Evolutionary conservation across 1,140 invertebrate genomes (phyloP).

Genomic region (Formica exsecta): DNA sequence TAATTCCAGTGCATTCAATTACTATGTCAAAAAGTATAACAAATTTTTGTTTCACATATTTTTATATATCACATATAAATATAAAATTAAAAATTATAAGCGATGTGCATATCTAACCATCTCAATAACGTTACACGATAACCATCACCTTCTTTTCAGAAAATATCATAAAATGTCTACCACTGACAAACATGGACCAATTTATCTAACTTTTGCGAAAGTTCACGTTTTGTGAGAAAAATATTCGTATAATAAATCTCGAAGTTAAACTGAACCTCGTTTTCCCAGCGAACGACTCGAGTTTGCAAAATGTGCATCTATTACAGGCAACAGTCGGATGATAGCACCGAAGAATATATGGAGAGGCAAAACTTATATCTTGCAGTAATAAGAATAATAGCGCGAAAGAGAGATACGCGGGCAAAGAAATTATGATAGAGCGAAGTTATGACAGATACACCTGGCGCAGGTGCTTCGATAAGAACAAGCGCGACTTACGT

Average conservation of each 20-base stretch:
- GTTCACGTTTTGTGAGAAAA: not conserved
- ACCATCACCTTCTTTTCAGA: not conserved
- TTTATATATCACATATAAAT: not conserved
- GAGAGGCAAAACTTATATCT: conserved; percentile 28
- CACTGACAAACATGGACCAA: not conserved
- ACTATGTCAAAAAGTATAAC: not conserved
- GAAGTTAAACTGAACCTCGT: not conserved
- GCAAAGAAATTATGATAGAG: not conserved
- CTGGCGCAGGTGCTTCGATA: conserved; percentile 22
- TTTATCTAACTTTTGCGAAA: not conserved
- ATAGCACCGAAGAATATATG: not conserved
- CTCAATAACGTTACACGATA: not conserved
- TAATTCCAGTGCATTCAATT: not conserved
- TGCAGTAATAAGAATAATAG: conserved; percentile 26
- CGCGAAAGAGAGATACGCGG: not conserved
- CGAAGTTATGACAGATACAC: not conserved
- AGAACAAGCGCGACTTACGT: conserved; percentile 28
- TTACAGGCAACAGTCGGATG: not conserved
- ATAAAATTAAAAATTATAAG: conserved; percentile 26
- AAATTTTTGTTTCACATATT: not conserved
- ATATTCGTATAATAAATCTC: not conserved
- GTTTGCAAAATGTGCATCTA: conserved; percentile 5
- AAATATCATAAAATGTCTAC: not conserved
- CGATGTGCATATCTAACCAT: not conserved
- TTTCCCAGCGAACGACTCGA: conserved; percentile 26